These are phyloP conservation scores for Rhynchotus rufescens DNA, from an alignment of 2,797 vertebrate species.

Conservation along the genomic window DNA sequence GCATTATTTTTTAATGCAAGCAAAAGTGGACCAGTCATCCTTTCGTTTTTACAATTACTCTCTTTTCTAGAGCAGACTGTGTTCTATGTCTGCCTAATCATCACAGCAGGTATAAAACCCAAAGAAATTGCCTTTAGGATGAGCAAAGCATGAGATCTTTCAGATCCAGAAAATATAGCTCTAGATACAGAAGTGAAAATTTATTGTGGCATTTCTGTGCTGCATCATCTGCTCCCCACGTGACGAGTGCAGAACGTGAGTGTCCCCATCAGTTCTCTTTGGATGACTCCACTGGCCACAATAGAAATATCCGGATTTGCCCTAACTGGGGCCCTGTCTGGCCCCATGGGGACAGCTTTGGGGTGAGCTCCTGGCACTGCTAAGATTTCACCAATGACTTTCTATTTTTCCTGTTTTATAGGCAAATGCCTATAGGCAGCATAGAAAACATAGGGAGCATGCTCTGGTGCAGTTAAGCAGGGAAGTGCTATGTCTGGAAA, in stretches of 20 bases:
- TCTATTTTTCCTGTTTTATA: neutral
- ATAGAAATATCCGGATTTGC: neutral
- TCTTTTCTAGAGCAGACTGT: neutral
- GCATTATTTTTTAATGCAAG: fast-evolving
- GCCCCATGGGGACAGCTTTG: neutral
- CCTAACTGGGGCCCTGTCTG: neutral
- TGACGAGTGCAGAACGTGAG: neutral
- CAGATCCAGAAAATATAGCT: neutral
- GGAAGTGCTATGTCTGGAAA: neutral
- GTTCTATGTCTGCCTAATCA: neutral
- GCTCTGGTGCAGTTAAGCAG: neutral
- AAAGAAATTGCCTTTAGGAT: neutral
- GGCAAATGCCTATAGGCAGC: no score
- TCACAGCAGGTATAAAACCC: neutral
- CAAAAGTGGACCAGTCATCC: neutral
- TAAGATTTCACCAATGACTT: neutral
- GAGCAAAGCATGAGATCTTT: neutral
- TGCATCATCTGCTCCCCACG: neutral
- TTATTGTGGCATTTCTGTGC: neutral
- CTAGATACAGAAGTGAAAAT: neutral
- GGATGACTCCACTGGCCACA: no score
- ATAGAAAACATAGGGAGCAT: neutral
- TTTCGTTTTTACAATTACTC: neutral
- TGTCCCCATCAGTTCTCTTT: no score
- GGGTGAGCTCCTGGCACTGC: neutral